phyloP scores from a whole-genome alignment of 2,888 invertebrate genomes.

The Heliconius hortense region DNA sequence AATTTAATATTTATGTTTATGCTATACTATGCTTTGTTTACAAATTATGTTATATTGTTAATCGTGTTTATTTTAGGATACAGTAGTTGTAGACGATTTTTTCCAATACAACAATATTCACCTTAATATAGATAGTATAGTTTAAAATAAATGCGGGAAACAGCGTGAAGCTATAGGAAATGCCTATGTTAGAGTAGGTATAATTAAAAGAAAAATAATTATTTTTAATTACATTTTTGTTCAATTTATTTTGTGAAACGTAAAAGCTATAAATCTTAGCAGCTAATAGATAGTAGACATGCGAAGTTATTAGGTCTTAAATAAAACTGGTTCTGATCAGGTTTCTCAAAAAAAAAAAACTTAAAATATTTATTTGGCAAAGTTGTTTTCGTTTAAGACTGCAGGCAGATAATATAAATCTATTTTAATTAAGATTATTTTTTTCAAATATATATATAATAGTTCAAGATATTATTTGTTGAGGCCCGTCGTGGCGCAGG shows the following conservation, averaged over 20 bases:
- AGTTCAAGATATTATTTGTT: neutral
- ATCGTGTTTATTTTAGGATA: no score
- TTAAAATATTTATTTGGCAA: neutral
- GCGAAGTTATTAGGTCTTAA: conserved; percentile 33
- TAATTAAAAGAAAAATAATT: neutral
- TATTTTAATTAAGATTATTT: neutral
- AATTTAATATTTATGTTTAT: no score
- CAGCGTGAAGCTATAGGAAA: no score
- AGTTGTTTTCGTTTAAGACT: conserved; percentile 4
- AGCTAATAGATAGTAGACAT: conserved; percentile 33
- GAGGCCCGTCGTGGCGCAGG: no score
- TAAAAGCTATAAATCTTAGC: conserved; percentile 21
- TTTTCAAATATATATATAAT: neutral
- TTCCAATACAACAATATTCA: no score
- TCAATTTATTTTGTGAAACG: neutral
- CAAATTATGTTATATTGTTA: no score
- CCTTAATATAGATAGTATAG: no score
- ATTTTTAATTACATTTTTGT: neutral
- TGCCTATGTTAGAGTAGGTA: no score
- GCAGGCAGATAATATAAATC: neutral
- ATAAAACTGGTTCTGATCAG: conserved; percentile 23
- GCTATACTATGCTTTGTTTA: no score
- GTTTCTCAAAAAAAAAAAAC: conserved; percentile 22
- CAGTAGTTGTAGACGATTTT: no score
- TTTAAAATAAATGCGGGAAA: no score